These are phyloP conservation scores for Apamea anceps DNA, from an alignment of 2,888 invertebrate species.

Conservation along the genomic window DNA sequence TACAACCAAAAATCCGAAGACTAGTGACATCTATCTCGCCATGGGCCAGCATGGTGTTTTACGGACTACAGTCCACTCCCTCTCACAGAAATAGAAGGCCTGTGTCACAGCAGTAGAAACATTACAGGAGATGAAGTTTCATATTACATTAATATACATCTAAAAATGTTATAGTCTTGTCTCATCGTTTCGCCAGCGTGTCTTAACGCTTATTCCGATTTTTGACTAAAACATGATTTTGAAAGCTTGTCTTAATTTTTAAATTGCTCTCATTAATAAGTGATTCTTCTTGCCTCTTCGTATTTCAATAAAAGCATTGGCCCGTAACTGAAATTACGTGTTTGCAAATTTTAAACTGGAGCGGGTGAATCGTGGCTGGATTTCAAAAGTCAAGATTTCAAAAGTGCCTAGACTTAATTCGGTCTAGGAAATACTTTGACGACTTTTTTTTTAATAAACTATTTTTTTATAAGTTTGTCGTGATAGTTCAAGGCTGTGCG, in stretches of 20 bases:
- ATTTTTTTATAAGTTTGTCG: constrained; percentile 14
- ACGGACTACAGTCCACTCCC: background rate
- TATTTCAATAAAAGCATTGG: constrained; percentile 26
- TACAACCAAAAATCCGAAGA: background rate
- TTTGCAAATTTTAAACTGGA: constrained; percentile 35
- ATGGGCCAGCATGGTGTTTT: background rate
- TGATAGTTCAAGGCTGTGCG: constrained; percentile 52
- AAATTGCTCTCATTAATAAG: constrained; percentile 18
- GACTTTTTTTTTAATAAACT: background rate
- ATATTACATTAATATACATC: background rate
- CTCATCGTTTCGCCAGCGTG: background rate
- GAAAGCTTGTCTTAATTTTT: constrained; percentile 11
- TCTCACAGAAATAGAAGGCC: background rate
- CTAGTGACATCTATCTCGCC: background rate
- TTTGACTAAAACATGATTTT: background rate
- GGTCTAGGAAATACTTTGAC: constrained; percentile 2
- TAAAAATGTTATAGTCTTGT: background rate
- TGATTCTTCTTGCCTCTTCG: background rate
- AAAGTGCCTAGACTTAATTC: constrained; percentile 33
- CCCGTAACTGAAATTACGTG: constrained; percentile 15
- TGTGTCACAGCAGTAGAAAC: background rate
- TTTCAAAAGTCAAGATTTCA: constrained; percentile 42
- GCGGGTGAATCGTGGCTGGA: constrained; percentile 28
- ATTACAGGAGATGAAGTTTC: background rate
- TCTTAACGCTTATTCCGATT: background rate